A percentile compares a stretch with the other conserved stretches of the same genome.
phyloP scores from a whole-genome alignment of 2,888 invertebrate species.

The Cataglyphis rosenhaueri region DNA sequence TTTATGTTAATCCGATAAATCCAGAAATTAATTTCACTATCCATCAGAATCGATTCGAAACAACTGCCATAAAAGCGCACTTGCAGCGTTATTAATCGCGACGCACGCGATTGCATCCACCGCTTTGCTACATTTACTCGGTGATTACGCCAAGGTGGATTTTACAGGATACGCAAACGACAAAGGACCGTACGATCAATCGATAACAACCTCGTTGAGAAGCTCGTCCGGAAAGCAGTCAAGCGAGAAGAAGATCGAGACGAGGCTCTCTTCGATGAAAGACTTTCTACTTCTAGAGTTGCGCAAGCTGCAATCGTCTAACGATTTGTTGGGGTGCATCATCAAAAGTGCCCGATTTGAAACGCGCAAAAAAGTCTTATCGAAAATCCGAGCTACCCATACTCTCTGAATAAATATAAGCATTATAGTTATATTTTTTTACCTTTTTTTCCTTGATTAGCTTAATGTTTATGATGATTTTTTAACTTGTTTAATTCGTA shows the following conservation, averaged over 20 bases:
- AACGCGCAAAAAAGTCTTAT: conserved; percentile 42
- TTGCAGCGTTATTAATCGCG: conserved; percentile 19
- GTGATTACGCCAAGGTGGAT: conserved; percentile 55
- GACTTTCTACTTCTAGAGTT: conserved; percentile 58
- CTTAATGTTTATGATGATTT: background rate
- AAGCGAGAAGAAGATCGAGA: conserved; percentile 14
- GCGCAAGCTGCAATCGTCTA: conserved; percentile 57
- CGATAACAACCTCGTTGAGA: conserved; percentile 65
- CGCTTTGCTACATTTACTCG: conserved; percentile 16
- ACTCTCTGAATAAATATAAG: conserved; percentile 48
- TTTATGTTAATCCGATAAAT: background rate
- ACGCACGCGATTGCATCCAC: conserved; percentile 7
- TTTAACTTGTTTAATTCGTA: background rate
- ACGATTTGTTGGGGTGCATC: conserved; percentile 52
- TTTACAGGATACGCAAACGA: conserved; percentile 61
- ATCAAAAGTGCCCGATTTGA: conserved; percentile 61
- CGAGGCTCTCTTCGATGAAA: conserved; percentile 51
- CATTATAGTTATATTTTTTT: conserved; percentile 4
- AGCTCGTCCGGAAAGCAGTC: conserved; percentile 39
- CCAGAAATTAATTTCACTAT: conserved; percentile 6
- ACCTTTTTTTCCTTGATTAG: background rate
- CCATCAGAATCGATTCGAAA: background rate
- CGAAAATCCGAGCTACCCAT: background rate
- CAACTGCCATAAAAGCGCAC: background rate
- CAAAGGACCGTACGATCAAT: conserved; percentile 64